Evolutionary conservation across 2,888 invertebrate genomes (phyloP).

Genomic region (Selenia dentaria): DNA sequence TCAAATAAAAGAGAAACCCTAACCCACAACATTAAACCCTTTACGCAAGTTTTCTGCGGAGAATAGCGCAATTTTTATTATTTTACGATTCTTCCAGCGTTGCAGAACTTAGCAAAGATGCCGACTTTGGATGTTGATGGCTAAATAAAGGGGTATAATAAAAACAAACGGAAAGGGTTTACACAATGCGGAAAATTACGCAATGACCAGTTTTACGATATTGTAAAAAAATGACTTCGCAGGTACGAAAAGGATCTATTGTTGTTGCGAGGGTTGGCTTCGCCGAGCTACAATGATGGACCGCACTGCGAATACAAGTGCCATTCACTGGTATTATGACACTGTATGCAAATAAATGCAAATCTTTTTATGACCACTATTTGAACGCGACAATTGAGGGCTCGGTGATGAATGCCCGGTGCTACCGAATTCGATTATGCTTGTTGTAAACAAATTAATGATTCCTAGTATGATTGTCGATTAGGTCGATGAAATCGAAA

Average conservation of each 20-base stretch:
- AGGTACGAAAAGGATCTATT: conserved; percentile 70
- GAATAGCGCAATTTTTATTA: conserved; percentile 80
- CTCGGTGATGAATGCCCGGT: conserved; percentile 44
- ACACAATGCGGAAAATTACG: conserved; percentile 82
- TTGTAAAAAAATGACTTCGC: conserved; percentile 67
- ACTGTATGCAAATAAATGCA: conserved; percentile 76
- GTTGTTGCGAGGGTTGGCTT: conserved; percentile 44
- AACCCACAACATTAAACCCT: conserved; percentile 71
- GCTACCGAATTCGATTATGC: conserved; percentile 68
- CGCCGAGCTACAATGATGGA: conserved; percentile 39
- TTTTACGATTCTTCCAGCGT: conserved; percentile 71
- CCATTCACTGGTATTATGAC: conserved; percentile 56
- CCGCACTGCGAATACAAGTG: conserved; percentile 58
- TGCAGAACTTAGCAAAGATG: conserved; percentile 77
- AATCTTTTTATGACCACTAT: conserved; percentile 59
- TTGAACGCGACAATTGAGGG: conserved; percentile 53
- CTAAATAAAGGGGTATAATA: conserved; percentile 72
- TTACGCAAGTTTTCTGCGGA: conserved; percentile 75
- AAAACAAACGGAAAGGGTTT: conserved; percentile 84
- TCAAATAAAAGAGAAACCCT: conserved; percentile 69
- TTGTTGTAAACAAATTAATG: conserved; percentile 58
- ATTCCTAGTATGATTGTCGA: conserved; percentile 23
- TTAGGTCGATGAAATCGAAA: conserved; percentile 12
- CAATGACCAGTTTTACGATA: conserved; percentile 72
- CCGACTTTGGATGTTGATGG: conserved; percentile 58